These are phyloP conservation scores for Hemibagrus guttatus DNA, from an alignment of 2,797 vertebrate genomes.

Conservation along the genomic window DNA sequence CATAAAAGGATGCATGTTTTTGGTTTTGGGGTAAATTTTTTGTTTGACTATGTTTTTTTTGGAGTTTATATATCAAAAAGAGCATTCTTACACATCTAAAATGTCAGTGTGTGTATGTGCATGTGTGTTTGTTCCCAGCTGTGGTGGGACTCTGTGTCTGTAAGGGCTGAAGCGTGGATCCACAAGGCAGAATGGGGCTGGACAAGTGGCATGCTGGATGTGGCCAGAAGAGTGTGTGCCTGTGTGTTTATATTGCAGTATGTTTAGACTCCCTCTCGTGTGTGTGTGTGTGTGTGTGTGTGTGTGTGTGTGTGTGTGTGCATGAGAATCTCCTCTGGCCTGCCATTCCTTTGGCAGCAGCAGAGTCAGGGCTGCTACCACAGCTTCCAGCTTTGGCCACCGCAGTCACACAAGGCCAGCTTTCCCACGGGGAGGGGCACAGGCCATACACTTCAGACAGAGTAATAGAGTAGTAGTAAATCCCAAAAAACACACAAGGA, in stretches of 20 bases:
- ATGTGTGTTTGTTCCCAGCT: conserved; percentile 52
- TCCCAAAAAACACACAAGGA: background rate
- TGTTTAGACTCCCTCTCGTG: conserved; percentile 43
- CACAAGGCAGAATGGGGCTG: conserved; percentile 70
- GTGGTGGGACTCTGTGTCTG: conserved; percentile 57
- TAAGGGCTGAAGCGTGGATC: conserved; percentile 64
- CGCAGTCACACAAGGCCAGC: conserved; percentile 74
- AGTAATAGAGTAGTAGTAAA: background rate
- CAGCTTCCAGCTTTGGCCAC: conserved; percentile 80
- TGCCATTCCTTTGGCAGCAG: conserved; percentile 70
- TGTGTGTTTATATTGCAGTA: conserved; percentile 43
- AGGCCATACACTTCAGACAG: conserved; percentile 1
- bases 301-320: conserved; percentile 20
- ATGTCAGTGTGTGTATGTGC: conserved; percentile 42
- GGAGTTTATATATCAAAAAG: conserved; percentile 49
- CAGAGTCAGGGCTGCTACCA: conserved; percentile 72
- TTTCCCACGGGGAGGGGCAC: conserved; percentile 79
- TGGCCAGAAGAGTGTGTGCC: conserved; percentile 39
- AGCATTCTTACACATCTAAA: conserved; percentile 34
- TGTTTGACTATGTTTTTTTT: conserved; percentile 47
- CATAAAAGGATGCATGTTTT: conserved; percentile 45
- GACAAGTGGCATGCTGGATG: conserved; percentile 38
- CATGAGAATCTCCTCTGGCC: conserved; percentile 40
- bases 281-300: conserved; percentile 32
- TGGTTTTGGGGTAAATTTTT: conserved; percentile 42